phyloP scores from a whole-genome alignment of 2,888 invertebrate genomes.

The Lepidochrysops patricia region DNA sequence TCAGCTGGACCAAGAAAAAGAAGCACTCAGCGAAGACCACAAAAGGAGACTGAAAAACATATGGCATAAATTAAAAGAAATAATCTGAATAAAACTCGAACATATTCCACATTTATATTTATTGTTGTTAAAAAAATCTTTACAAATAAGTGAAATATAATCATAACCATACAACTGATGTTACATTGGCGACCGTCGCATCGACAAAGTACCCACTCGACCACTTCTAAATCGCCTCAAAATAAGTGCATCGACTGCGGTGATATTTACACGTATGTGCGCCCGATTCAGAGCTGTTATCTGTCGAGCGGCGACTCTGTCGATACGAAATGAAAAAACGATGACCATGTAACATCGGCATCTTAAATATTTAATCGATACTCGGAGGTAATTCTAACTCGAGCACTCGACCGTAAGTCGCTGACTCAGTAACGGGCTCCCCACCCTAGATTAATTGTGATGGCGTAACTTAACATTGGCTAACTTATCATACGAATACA shows the following conservation, averaged over 20 bases:
- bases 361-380: constrained; percentile 70
- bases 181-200: constrained; percentile 38
- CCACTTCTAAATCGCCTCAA: too few species aligned
- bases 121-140: constrained; percentile 73
- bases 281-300: too few species aligned
- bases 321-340: too few species aligned
- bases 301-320: too few species aligned
- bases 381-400: constrained; percentile 73
- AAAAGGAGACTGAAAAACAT: constrained; percentile 39
- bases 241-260: too few species aligned
- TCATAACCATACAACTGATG: constrained; percentile 57
- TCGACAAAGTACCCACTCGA: too few species aligned
- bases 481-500: constrained; percentile 61
- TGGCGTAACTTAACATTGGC: constrained; percentile 65
- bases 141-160: constrained; percentile 72
- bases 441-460: constrained; percentile 59
- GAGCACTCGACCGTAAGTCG: constrained; percentile 66
- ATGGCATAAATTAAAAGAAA: constrained; percentile 43
- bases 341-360: constrained; percentile 43
- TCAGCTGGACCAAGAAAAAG: constrained; percentile 36
- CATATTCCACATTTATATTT: constrained; percentile 71
- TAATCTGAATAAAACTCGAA: constrained; percentile 44
- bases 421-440: constrained; percentile 40
- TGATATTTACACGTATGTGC: too few species aligned
- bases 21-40: constrained; percentile 34